These are phyloP conservation scores for Allophyes oxyacanthae DNA, from an alignment of 2,888 invertebrate species.

Conservation along the genomic window DNA sequence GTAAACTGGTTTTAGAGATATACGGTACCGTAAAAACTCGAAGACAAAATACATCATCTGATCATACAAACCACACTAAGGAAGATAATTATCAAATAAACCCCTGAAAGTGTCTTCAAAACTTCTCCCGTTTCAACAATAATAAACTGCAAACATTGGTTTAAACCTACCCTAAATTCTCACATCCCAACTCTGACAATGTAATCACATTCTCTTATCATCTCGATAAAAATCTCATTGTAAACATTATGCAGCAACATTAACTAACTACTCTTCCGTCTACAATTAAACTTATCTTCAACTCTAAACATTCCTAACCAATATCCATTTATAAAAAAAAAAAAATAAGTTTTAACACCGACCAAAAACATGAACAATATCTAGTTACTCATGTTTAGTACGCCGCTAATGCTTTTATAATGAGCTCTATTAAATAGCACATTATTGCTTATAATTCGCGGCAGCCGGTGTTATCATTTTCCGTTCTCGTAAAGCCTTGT, in stretches of 20 bases:
- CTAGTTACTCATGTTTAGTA: conserved; percentile 3
- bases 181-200: conserved; percentile 4
- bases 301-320: no score
- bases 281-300: neutral
- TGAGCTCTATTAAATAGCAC: conserved; percentile 22
- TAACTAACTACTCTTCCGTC: neutral
- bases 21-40: conserved; percentile 32
- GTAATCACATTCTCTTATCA: conserved; percentile 17
- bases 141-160: neutral
- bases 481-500: conserved; percentile 71
- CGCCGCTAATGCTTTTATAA: conserved; percentile 16
- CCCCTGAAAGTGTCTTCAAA: neutral
- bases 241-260: conserved; percentile 5
- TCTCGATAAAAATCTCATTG: conserved; percentile 4
- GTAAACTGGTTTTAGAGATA: conserved; percentile 71
- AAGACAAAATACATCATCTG: conserved; percentile 8
- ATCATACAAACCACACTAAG: conserved; percentile 1
- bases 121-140: neutral
- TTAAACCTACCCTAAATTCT: neutral
- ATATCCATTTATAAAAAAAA: no score
- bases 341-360: neutral
- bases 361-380: neutral
- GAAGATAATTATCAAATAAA: neutral
- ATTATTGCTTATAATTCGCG: conserved; percentile 43
- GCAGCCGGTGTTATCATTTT: conserved; percentile 58